Base-by-base conservation (phyloP, 1,140 invertebrate genomes). In the Trialeurodes vaporariorum region DNA sequence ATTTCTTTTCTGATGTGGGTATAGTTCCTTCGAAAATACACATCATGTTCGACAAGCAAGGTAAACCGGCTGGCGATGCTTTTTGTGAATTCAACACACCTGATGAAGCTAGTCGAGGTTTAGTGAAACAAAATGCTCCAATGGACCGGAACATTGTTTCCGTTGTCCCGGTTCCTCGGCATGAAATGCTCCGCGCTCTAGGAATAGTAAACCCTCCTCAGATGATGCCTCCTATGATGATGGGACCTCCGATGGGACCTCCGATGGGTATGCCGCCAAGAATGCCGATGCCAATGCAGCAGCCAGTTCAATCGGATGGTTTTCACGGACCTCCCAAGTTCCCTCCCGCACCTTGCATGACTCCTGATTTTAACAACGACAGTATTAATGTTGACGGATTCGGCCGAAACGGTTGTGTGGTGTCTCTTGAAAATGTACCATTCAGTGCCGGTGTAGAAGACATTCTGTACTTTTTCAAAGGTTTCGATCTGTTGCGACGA, bases 371-470 rank as follows among this genome's bases (percentile, higher is more conserved):
- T 27, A 61, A 73, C 25, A 67, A 65, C 25, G 70, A 70, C 59
- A 64, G 34, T 49, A 40, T 71, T 62, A 76, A 76, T 25, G 75
- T 82, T 22, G 81, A 89, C 24, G 83, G 83, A 40, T 91, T 92
- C 71, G 87, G 85, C 1, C 85, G 85, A 59, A 88, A 87, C 1
- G 91, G 91, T 11, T 94, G 91, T 75, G 89, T 94, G 0, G 78
- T 96, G 0, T 84, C 85, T 0, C 79, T 94, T 72, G 86, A 90
- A 72, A 96, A 96, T 77, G 85, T 96, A 0, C 92, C 93, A 0
- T 94, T 89, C 76, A 86, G 88, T 67, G 91, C 93, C 0, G 84
- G 85, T 5, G 86, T 93, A 12, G 87, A 92, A 63, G 93, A 98
- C 69, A 93, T 97, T 65, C 80, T 96, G 59, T 81, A 86, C 0